Evolutionary conservation across 2,888 invertebrate genomes (phyloP).

Genomic region (Lordiphosa andalusiaca): DNA sequence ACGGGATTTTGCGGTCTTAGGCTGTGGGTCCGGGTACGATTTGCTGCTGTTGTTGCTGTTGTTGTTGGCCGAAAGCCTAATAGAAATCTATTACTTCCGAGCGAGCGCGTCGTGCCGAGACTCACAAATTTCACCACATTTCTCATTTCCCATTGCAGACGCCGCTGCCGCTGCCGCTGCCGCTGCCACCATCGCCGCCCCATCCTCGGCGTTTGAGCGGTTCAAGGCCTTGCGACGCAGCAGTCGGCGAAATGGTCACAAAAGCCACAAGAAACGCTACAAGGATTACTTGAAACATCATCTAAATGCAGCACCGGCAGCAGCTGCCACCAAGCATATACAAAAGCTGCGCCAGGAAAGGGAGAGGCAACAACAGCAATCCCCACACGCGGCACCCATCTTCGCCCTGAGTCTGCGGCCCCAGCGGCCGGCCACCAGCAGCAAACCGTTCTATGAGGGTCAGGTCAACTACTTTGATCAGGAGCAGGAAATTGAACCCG

Average conservation of each 20-base stretch:
- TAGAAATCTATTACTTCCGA: constrained; percentile 67
- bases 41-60: constrained; percentile 48
- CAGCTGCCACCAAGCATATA: constrained; percentile 21
- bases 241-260: constrained; percentile 75
- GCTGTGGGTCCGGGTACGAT: constrained; percentile 34
- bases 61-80: constrained; percentile 48
- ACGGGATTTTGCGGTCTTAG: constrained; percentile 51
- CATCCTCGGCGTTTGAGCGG: constrained; percentile 70
- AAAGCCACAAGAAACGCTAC: constrained; percentile 78
- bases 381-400: constrained; percentile 34
- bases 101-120: constrained; percentile 56
- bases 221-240: constrained; percentile 74
- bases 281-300: constrained; percentile 72
- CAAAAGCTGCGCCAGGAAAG: constrained; percentile 28
- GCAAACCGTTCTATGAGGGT: constrained; percentile 76
- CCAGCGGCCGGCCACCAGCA: constrained; percentile 33
- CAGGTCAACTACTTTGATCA: constrained; percentile 77
- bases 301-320: constrained; percentile 16
- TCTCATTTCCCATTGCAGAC: constrained; percentile 4
- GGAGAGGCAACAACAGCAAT: constrained; percentile 16
- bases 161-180: neutral
- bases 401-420: constrained; percentile 48
- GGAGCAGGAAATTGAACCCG: constrained; percentile 13
- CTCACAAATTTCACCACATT: constrained; percentile 35
- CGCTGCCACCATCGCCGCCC: constrained; percentile 3